phyloP scores from a whole-genome alignment of 1,140 invertebrate genomes.

The Formica selysi region DNA sequence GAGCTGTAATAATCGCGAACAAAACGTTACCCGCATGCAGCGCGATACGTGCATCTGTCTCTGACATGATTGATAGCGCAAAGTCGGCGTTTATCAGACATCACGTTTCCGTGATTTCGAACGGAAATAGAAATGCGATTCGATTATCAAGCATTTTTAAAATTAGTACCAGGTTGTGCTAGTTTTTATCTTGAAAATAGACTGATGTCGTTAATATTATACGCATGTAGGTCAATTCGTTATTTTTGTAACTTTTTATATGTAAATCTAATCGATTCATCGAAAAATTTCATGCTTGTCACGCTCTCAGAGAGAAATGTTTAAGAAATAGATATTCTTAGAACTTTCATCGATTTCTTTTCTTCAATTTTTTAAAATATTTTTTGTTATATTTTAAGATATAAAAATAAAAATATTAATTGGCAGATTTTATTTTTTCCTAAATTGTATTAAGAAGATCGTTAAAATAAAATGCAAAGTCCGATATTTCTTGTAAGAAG shows the following conservation, averaged over 20 bases:
- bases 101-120: constrained; percentile 8
- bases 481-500: neutral
- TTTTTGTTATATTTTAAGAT: neutral
- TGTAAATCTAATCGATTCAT: neutral
- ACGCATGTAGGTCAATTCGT: neutral
- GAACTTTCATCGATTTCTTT: neutral
- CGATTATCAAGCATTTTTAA: neutral
- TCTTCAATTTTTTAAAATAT: neutral
- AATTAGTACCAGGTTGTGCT: neutral
- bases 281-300: neutral
- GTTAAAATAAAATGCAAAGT: neutral
- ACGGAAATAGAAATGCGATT: constrained; percentile 31
- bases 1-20: constrained; percentile 22
- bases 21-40: neutral
- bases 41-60: constrained; percentile 25
- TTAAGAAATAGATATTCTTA: neutral
- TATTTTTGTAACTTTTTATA: constrained; percentile 6
- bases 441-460: neutral
- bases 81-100: neutral
- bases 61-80: neutral
- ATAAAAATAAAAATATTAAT: neutral
- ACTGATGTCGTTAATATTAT: neutral
- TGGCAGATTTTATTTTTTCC: neutral
- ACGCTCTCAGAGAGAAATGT: neutral
- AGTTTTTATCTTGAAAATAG: constrained; percentile 27